Percentiles rank a stretch among this genome's conserved stretches.
These are phyloP conservation scores for Choloepus didactylus DNA, from an alignment of 2,797 vertebrate species.

Conservation along the genomic window DNA sequence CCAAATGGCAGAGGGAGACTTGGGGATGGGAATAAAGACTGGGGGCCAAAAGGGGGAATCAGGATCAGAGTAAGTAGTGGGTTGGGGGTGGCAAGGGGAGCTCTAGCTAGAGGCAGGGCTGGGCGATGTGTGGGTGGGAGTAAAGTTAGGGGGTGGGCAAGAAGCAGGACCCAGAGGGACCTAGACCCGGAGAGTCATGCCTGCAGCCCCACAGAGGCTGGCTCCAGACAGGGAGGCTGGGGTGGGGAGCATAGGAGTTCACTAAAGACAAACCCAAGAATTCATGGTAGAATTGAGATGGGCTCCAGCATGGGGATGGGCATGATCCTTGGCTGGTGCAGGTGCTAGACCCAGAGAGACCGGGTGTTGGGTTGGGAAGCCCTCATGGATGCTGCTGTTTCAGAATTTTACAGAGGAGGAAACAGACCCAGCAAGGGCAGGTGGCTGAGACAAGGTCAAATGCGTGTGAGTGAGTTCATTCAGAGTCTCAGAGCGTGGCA, in stretches of 20 bases:
- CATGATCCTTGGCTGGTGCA: background rate
- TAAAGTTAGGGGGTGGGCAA: fast-evolving
- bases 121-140: fast-evolving
- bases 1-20: too few relatives aligned
- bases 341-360: background rate
- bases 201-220: background rate
- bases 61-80: background rate
- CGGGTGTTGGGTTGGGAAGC: background rate
- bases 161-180: background rate
- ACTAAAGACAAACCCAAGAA: background rate
- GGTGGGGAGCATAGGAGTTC: background rate
- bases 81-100: too few relatives aligned
- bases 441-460: background rate
- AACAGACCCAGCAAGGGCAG: background rate
- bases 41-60: background rate
- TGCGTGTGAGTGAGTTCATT: background rate
- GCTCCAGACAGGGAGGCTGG: background rate
- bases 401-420: background rate
- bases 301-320: background rate
- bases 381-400: background rate
- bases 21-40: background rate
- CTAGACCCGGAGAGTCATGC: background rate
- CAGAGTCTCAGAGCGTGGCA: background rate
- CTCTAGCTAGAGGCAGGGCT: background rate
- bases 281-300: background rate